Percentiles rank a stretch among this genome's conserved stretches.
These are phyloP conservation scores for Drosophila sechellia DNA, from an alignment of 1,140 invertebrate species.

Conservation along the genomic window DNA sequence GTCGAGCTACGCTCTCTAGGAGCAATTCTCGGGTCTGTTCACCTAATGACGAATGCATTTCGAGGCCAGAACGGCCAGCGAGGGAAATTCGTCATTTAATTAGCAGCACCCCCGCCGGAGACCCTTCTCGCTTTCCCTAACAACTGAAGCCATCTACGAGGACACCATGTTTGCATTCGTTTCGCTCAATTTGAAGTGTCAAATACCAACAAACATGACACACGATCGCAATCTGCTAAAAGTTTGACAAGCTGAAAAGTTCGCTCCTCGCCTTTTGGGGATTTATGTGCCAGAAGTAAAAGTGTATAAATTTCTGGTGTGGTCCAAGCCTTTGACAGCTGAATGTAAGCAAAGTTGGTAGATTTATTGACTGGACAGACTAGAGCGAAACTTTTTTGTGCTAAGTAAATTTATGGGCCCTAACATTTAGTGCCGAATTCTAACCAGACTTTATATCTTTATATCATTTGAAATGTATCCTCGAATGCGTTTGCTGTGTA, in stretches of 20 bases:
- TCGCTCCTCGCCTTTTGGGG: conserved; percentile 20
- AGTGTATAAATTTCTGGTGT: conserved; percentile 71
- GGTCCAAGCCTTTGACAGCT: conserved; percentile 66
- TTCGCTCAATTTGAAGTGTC: conserved; percentile 71
- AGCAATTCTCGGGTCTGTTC: conserved; percentile 35
- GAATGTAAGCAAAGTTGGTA: conserved; percentile 45
- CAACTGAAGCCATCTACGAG: conserved; percentile 5
- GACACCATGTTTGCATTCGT: conserved; percentile 63
- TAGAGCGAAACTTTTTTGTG: conserved; percentile 11
- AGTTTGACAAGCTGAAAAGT: conserved; percentile 39
- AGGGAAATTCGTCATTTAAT: conserved; percentile 67
- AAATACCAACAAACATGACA: conserved; percentile 73
- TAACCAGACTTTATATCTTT: too few relatives aligned
- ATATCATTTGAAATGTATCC: not conserved
- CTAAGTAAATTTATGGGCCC: conserved; percentile 12
- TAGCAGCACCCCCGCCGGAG: conserved; percentile 27
- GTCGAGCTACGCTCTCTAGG: conserved; percentile 55
- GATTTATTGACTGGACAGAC: conserved; percentile 40
- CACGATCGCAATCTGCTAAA: conserved; percentile 62
- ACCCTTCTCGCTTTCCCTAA: not conserved
- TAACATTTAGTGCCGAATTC: too few relatives aligned
- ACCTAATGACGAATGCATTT: conserved; percentile 72
- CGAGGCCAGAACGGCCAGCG: conserved; percentile 34
- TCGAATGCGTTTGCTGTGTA: not conserved
- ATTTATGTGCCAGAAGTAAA: conserved; percentile 70